A percentile compares a stretch with the other conserved stretches of the same genome.
Evolutionary conservation across 37 sponge, comb jelly and placozoan species (phyloP).

Genomic region (Amphimedon queenslandica): DNA sequence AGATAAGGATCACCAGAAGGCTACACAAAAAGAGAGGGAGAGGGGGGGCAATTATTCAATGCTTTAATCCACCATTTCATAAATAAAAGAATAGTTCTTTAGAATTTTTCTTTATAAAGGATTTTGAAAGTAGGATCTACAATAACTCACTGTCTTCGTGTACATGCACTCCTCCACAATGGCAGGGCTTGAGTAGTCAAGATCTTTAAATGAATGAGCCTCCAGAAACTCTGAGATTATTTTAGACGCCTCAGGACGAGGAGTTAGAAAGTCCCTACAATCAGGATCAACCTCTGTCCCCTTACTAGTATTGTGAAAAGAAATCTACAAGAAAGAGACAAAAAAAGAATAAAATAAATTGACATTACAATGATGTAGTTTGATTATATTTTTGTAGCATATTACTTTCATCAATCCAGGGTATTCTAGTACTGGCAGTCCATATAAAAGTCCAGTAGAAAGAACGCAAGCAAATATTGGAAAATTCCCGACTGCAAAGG

Average conservation of each 20-base stretch:
- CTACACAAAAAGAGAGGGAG: no score
- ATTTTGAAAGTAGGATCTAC: not conserved
- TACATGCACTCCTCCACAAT: conserved; percentile 30
- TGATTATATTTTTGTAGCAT: not conserved
- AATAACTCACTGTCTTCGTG: conserved; percentile 11
- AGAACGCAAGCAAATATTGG: not conserved
- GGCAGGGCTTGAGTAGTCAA: conserved; percentile 9
- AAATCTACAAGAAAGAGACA: not conserved
- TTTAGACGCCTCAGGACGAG: not conserved
- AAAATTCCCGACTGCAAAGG: conserved; percentile 6
- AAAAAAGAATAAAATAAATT: not conserved
- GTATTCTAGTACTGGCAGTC: not conserved
- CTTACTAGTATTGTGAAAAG: not conserved
- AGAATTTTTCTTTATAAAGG: no score
- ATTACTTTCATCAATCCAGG: conserved; percentile 2
- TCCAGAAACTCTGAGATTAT: conserved; percentile 8
- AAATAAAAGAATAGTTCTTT: no score
- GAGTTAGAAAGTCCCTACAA: not conserved
- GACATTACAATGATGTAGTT: no score
- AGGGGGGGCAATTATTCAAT: not conserved
- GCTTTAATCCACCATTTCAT: not conserved
- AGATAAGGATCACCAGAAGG: conserved; percentile 59
- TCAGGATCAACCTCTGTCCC: not conserved
- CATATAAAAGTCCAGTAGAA: not conserved
- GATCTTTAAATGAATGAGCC: conserved; percentile 1